Conservation (phyloP, 2,113 vertebrate species). For the Pan paniscus region DNA sequence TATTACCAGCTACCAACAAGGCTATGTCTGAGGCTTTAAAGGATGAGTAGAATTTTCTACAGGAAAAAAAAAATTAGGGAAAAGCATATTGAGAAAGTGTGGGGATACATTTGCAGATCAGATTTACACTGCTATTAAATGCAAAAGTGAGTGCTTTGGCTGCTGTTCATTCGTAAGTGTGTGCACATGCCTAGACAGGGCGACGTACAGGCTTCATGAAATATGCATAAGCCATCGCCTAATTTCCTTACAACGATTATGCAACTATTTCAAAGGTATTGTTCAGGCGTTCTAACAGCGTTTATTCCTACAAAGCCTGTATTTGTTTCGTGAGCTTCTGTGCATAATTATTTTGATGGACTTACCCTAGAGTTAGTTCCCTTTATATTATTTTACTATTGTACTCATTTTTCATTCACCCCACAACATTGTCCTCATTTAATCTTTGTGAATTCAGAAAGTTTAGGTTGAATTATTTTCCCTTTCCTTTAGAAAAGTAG, state of each 20-base stretch:
- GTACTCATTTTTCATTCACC: neutral
- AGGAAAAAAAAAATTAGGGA: neutral
- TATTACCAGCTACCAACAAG: neutral
- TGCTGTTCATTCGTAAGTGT: neutral
- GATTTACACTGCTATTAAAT: neutral
- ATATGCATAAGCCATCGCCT: neutral
- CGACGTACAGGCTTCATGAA: rapidly evolving
- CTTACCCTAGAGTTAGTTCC: neutral
- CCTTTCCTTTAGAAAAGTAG: neutral
- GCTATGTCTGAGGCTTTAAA: neutral
- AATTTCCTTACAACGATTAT: neutral
- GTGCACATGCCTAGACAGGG: no score
- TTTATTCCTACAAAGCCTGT: neutral
- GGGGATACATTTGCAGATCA: neutral
- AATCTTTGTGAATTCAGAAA: neutral
- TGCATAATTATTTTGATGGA: neutral
- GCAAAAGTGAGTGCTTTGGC: neutral
- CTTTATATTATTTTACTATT: neutral
- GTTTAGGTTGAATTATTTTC: neutral
- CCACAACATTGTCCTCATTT: neutral
- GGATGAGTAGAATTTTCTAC: neutral
- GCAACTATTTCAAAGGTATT: neutral
- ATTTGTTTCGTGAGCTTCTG: neutral
- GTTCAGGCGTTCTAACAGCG: neutral
- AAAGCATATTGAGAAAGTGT: neutral